Base-by-base conservation (phyloP, 2,888 invertebrate species). In the Athalia rosae region DNA sequence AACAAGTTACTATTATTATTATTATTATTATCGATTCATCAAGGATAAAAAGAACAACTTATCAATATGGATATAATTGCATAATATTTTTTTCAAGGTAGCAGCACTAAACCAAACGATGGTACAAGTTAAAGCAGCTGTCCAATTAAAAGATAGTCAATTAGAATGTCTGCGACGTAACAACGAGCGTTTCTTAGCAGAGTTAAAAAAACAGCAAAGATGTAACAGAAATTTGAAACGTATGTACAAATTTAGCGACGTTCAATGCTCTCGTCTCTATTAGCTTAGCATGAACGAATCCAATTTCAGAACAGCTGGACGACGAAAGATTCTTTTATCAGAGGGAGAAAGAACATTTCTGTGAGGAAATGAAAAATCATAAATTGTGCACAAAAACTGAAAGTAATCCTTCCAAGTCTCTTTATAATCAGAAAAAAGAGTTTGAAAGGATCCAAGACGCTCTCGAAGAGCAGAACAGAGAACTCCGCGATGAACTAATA, bases 311-410 rank as follows among this genome's bases (percentile, higher is more conserved):
- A 86, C 92, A 93, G 85, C 85, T 93, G 80, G 90, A 91, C 79
- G 91, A 92, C 80, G 92, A 93, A 87, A 90, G 92, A 84, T 90
- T 90, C 78, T 92, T 91, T 83, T 92, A 92, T 84, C 91, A 90
- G 80, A 91, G 91, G 83, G 92, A 92, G 84, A 93, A 92, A 82
- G 91, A 92, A 81, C 88, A 90, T 78, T 91, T 92, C 78, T 89
- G 91, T 78, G 89, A 91, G 67, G 92, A 92, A 86, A 90, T 90
- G 89, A 91, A 89, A 81, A 89, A 87, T 77, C 88, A 83, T 76
- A 89, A 89, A 78, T 87, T 87, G 81, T 80, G 88, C 56, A 88
- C 86, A 79, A 82, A 82, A 76, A 85, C 84, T 11, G 71, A 50
- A 4, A 76, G 77, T 6, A 79, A 78, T n/a, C 41, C 78, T 11